These are phyloP conservation scores for Heliothis virescens DNA, from an alignment of 1,140 invertebrate genomes.

Conservation along the genomic window DNA sequence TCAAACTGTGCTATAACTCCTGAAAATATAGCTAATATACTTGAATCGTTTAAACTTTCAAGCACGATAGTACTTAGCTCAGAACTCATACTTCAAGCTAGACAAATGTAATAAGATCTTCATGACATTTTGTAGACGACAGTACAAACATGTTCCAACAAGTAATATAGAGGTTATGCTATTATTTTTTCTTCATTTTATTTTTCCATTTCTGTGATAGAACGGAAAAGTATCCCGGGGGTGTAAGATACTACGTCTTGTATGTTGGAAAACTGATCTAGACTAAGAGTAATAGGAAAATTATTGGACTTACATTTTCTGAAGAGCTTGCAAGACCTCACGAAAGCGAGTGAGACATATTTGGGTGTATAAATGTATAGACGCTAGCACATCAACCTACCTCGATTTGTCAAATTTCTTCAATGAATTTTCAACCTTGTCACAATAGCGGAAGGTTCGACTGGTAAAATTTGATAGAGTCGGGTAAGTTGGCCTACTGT, in stretches of 20 bases:
- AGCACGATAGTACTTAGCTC: not conserved
- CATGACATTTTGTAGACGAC: not conserved
- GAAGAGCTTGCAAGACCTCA: no score
- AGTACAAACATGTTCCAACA: not conserved
- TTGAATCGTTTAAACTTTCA: not conserved
- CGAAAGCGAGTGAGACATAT: no score
- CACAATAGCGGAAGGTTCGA: no score
- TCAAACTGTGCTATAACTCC: not conserved
- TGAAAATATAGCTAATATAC: not conserved
- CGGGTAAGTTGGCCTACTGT: no score
- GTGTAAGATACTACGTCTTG: not conserved
- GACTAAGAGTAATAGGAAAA: not conserved
- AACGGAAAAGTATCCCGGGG: not conserved
- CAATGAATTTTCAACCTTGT: no score
- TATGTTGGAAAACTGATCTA: not conserved
- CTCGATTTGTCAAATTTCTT: no score
- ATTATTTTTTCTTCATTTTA: slow-evolving; percentile 15
- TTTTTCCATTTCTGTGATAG: not conserved
- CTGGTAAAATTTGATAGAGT: no score
- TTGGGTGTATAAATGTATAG: no score
- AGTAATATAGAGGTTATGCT: not conserved
- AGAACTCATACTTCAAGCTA: not conserved
- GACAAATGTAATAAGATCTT: not conserved
- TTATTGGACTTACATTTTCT: no score
- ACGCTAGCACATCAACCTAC: no score